A percentile compares a stretch with the other conserved stretches of the same genome.
phyloP scores from a whole-genome alignment of 2,113 vertebrate species.

The Podarcis raffonei region DNA sequence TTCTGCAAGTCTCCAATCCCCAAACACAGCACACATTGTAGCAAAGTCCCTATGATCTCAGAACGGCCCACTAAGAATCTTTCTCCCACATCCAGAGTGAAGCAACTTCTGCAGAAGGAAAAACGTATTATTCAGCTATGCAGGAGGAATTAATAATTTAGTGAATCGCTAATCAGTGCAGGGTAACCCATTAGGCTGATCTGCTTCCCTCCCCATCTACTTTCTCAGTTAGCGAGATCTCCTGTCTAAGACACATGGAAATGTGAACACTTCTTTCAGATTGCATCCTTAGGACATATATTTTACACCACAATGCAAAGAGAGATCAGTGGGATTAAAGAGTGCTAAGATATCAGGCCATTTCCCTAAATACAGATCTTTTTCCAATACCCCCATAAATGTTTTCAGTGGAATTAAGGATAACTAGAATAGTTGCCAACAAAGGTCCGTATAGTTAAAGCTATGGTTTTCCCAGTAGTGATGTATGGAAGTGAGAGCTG shows the following conservation, averaged over 20 bases:
- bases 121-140: slow-evolving; percentile 39
- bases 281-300: not conserved
- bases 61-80: not conserved
- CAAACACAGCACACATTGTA: not conserved
- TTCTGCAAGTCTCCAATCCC: too few relatives aligned
- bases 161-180: slow-evolving; percentile 60
- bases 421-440: not conserved
- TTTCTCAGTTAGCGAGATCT: slow-evolving; percentile 23
- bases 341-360: accelerated
- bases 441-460: too few relatives aligned
- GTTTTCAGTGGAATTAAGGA: not conserved
- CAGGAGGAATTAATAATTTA: slow-evolving; percentile 68
- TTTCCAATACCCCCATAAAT: not conserved
- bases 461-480: too few relatives aligned
- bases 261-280: not conserved
- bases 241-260: slow-evolving; percentile 7
- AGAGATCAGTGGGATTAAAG: not conserved
- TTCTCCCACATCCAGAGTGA: not conserved
- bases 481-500: too few relatives aligned
- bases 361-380: slow-evolving; percentile 3
- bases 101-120: not conserved
- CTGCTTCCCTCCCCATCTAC: slow-evolving; percentile 44
- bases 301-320: not conserved
- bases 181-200: slow-evolving; percentile 59
- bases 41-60: not conserved